A percentile compares a stretch with the other conserved stretches of the same genome.
Conservation (phyloP, 2,888 invertebrate species). For the Drosophila ezoana region DNA sequence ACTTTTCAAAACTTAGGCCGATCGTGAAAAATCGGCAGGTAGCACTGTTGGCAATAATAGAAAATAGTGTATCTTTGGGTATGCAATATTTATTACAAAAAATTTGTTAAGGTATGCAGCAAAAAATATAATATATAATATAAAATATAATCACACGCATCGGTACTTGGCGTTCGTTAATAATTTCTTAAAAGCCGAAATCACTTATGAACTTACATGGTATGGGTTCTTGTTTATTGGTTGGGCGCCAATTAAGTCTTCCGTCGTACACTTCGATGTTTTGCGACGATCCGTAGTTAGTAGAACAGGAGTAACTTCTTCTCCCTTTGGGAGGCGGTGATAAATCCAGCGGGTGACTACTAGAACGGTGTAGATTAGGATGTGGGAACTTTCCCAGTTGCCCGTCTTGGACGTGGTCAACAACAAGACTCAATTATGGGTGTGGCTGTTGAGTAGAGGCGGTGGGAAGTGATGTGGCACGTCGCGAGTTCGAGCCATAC, state of each 20-base stretch:
- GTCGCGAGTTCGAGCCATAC: no score
- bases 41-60: slow-evolving; percentile 5
- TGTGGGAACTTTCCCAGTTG: no score
- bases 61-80: slow-evolving; percentile 7
- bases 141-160: not conserved
- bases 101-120: slow-evolving; percentile 3
- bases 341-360: no score
- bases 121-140: slow-evolving; percentile 2
- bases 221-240: slow-evolving; percentile 1
- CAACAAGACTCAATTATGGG: no score
- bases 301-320: no score
- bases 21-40: slow-evolving; percentile 7
- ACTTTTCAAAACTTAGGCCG: slow-evolving; percentile 9
- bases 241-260: slow-evolving; percentile 1
- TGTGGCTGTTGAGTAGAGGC: no score
- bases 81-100: slow-evolving; percentile 3
- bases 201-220: slow-evolving; percentile 7
- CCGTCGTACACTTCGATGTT: no score
- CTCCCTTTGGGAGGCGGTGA: no score
- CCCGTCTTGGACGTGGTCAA: no score
- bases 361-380: no score
- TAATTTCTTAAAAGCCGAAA: slow-evolving; percentile 1
- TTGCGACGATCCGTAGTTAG: no score
- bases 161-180: slow-evolving; percentile 3
- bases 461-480: no score